A percentile compares a stretch with the other conserved stretches of the same genome.
Conservation (phyloP, 2,797 vertebrate genomes). For the Amphiprion clarkii region DNA sequence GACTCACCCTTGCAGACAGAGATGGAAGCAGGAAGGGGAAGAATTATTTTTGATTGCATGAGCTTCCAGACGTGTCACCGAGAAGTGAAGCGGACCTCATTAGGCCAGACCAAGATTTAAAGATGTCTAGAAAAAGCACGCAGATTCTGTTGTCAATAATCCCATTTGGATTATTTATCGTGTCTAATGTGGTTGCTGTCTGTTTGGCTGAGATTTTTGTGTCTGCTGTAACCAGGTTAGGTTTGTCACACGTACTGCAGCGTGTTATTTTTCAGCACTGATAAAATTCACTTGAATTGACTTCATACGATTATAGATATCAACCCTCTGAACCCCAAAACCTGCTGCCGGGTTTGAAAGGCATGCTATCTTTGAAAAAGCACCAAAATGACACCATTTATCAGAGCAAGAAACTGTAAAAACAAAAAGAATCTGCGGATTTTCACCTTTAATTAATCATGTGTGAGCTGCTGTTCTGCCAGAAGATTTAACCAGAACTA, state of each 20-base stretch:
- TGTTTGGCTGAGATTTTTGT: background rate
- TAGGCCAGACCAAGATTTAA: conserved; percentile 37
- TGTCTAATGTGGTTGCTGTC: conserved; percentile 15
- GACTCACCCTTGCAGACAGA: conserved; percentile 69
- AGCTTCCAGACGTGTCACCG: conserved; percentile 51
- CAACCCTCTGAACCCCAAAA: too few relatives aligned
- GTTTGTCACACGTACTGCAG: conserved; percentile 1
- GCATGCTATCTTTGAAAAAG: too few relatives aligned
- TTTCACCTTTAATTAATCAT: too few relatives aligned
- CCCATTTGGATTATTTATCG: background rate
- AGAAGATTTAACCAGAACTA: too few relatives aligned
- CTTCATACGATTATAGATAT: background rate
- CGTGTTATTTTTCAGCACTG: background rate
- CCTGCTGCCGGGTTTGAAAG: too few relatives aligned
- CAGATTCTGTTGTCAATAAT: conserved; percentile 14
- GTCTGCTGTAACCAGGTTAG: background rate
- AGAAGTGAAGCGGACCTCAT: conserved; percentile 54
- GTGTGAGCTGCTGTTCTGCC: too few relatives aligned
- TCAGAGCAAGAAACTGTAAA: too few relatives aligned
- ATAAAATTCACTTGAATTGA: background rate
- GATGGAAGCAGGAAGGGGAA: conserved; percentile 34
- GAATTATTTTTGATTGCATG: conserved; percentile 59
- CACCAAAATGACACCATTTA: too few relatives aligned
- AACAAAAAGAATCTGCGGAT: too few relatives aligned
- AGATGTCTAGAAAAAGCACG: conserved; percentile 37